phyloP scores from a whole-genome alignment of 1,140 invertebrate species.

The Drosophila lowei region DNA sequence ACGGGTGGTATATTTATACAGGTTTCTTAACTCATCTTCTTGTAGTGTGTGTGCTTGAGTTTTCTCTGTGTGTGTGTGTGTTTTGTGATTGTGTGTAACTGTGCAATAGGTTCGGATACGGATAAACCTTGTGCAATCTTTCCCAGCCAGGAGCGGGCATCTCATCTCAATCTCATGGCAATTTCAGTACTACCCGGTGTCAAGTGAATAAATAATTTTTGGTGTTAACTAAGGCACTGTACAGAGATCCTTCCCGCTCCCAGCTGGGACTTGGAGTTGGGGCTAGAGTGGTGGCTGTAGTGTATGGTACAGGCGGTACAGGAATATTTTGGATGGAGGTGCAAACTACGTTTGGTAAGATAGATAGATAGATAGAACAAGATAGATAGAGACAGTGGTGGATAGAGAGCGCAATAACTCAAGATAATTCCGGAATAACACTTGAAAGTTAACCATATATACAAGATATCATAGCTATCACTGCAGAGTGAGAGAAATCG shows the following conservation, averaged over 20 bases:
- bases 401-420: constrained; percentile 47
- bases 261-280: constrained; percentile 45
- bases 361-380: constrained; percentile 25
- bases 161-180: constrained; percentile 41
- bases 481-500: constrained; percentile 49
- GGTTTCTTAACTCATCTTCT: background rate
- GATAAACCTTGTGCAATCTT: constrained; percentile 30
- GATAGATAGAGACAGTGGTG: constrained; percentile 15
- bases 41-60: constrained; percentile 22
- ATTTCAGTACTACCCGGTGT: constrained; percentile 63
- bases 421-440: constrained; percentile 82
- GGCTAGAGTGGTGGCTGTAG: constrained; percentile 1
- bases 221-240: constrained; percentile 21
- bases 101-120: constrained; percentile 1
- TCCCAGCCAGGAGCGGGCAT: constrained; percentile 74
- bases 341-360: constrained; percentile 35
- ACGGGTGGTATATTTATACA: background rate
- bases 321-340: constrained; percentile 10
- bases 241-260: constrained; percentile 68
- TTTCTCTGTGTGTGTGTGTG: constrained; percentile 29
- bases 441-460: constrained; percentile 81
- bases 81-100: background rate
- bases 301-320: constrained; percentile 43
- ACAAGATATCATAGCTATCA: constrained; percentile 57
- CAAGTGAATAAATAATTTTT: constrained; percentile 29